phyloP scores from a whole-genome alignment of 1,140 invertebrate genomes.

The Leptinotarsa defecta region DNA sequence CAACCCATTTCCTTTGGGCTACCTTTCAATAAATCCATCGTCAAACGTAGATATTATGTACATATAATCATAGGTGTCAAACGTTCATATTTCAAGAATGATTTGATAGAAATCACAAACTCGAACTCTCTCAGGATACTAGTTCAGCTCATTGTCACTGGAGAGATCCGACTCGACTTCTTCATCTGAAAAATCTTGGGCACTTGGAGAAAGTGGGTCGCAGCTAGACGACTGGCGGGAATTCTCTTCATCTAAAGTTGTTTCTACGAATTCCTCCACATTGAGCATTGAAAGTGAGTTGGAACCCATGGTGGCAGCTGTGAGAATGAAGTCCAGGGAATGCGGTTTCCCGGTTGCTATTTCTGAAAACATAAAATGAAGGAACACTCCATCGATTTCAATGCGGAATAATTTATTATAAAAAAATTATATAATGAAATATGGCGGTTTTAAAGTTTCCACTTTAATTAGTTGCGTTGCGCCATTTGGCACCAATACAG shows the following conservation, averaged over 20 bases:
- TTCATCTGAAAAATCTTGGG: conserved; percentile 54
- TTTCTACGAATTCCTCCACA: conserved; percentile 48
- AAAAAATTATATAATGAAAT: too few relatives aligned
- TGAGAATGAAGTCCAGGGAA: conserved; percentile 40
- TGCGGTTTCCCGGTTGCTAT: conserved; percentile 50
- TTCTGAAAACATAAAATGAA: conserved; percentile 47
- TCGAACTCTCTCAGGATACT: conserved; percentile 7
- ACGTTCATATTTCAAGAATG: too few relatives aligned
- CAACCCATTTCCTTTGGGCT: too few relatives aligned
- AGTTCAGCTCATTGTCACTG: conserved; percentile 52
- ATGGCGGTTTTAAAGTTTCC: too few relatives aligned
- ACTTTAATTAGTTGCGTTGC: too few relatives aligned
- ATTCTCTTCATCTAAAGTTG: conserved; percentile 48
- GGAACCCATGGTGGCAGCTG: conserved; percentile 41
- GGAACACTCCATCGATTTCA: not conserved
- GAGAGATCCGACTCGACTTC: conserved; percentile 55
- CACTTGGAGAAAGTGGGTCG: conserved; percentile 52
- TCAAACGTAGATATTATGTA: too few relatives aligned
- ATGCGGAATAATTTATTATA: not conserved
- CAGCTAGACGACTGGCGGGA: conserved; percentile 55
- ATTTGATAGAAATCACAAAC: too few relatives aligned
- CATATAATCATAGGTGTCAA: too few relatives aligned
- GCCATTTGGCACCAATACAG: too few relatives aligned
- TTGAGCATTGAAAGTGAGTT: conserved; percentile 37
- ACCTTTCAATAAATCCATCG: too few relatives aligned